A percentile compares a stretch with the other conserved stretches of the same genome.
Conservation (phyloP, 2,113 vertebrate species). For the Pelecanus crispus region DNA sequence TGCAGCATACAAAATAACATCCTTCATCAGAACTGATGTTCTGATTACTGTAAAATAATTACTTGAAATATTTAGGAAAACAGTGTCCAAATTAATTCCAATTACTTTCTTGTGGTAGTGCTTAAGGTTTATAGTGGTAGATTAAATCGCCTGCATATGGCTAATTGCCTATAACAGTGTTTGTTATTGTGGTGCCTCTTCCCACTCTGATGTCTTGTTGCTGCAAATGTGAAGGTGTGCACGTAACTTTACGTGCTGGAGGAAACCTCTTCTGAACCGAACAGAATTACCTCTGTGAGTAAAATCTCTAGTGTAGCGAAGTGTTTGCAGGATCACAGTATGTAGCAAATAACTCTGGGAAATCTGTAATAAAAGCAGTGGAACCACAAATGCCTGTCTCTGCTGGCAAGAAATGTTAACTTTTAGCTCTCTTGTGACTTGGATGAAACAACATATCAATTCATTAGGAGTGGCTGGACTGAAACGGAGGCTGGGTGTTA, state of each 20-base stretch:
- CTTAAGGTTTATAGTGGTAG: neutral
- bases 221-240: neutral
- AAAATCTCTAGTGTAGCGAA: neutral
- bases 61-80: conserved; percentile 36
- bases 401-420: neutral
- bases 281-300: neutral
- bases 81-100: conserved; percentile 44
- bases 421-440: neutral
- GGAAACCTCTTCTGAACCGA: neutral
- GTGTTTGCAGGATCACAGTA: neutral
- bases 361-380: neutral
- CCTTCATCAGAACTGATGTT: conserved; percentile 23
- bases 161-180: conserved; percentile 25
- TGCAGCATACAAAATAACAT: neutral
- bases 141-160: neutral
- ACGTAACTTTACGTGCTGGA: neutral
- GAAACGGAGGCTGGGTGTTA: neutral
- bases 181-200: neutral
- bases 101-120: conserved; percentile 8
- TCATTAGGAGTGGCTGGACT: neutral
- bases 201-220: neutral
- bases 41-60: conserved; percentile 28
- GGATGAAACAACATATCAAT: neutral
- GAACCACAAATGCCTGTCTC: neutral
- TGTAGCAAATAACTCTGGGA: neutral